Evolutionary conservation across 1,140 invertebrate genomes (phyloP).

Genomic region (Aphelinus certus): DNA sequence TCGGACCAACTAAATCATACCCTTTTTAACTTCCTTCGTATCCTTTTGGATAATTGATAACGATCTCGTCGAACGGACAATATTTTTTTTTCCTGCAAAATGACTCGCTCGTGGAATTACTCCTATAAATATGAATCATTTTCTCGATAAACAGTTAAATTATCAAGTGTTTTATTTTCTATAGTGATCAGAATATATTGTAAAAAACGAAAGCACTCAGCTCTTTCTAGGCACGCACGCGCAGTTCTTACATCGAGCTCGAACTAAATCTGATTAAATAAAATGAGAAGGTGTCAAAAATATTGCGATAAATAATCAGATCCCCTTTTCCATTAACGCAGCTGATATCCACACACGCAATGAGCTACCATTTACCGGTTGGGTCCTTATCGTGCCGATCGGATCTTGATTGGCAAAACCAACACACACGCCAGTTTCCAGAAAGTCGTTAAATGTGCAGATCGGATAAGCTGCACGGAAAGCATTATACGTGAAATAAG

Average conservation of each 20-base stretch:
- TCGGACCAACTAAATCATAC: neutral
- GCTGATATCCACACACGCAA: neutral
- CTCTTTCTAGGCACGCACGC: too few species aligned
- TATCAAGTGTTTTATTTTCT: too few species aligned
- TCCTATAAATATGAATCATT: too few species aligned
- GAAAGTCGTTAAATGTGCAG: neutral
- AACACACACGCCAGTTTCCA: neutral
- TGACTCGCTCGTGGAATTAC: too few species aligned
- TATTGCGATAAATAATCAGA: neutral
- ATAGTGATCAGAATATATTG: too few species aligned
- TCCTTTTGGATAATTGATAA: too few species aligned
- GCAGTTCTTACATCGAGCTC: too few species aligned
- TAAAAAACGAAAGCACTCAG: too few species aligned
- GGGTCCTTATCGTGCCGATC: neutral
- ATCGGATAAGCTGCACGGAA: conserved; percentile 9
- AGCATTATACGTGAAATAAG: conserved; percentile 11
- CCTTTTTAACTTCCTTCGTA: too few species aligned
- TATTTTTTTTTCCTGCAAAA: too few species aligned
- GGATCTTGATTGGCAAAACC: conserved; percentile 29
- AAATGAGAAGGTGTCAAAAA: conserved; percentile 6
- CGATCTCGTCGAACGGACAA: too few species aligned
- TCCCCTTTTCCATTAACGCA: neutral
- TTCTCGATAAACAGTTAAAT: too few species aligned
- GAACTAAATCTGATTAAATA: neutral
- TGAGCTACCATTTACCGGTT: conserved; percentile 2